Percentiles rank a stretch among this genome's conserved stretches.
phyloP scores from a whole-genome alignment of 2,113 vertebrate species.

The Dromaius novaehollandiae region DNA sequence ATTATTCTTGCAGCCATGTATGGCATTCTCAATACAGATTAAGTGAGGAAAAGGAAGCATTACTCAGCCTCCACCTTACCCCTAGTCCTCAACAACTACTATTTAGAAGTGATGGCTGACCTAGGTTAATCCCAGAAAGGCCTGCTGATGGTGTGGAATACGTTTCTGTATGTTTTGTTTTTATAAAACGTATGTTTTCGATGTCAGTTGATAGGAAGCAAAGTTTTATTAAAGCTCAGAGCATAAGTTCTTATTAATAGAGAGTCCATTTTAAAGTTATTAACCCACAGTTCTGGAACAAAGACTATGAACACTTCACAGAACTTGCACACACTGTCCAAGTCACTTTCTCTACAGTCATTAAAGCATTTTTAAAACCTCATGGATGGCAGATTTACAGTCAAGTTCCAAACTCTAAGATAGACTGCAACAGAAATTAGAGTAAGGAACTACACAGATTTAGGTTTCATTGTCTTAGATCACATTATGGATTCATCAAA shows the following conservation, averaged over 20 bases:
- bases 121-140: background rate
- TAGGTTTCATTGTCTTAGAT: background rate
- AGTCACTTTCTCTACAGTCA: background rate
- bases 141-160: rapidly evolving
- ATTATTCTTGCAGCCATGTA: background rate
- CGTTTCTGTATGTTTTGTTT: background rate
- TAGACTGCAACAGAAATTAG: background rate
- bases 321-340: background rate
- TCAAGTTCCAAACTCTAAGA: background rate
- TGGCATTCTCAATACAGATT: background rate
- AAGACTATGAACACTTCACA: background rate
- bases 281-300: background rate
- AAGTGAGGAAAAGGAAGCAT: background rate
- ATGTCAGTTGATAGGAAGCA: background rate
- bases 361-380: background rate
- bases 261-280: background rate
- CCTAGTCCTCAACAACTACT: background rate
- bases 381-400: background rate
- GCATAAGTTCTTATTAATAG: background rate
- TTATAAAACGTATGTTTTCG: background rate
- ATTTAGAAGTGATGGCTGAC: background rate
- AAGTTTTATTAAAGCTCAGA: background rate
- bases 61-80: background rate
- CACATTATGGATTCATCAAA: background rate
- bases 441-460: background rate